Base-by-base conservation (phyloP, 2,888 invertebrate species). In the Tetragnatha montana region DNA sequence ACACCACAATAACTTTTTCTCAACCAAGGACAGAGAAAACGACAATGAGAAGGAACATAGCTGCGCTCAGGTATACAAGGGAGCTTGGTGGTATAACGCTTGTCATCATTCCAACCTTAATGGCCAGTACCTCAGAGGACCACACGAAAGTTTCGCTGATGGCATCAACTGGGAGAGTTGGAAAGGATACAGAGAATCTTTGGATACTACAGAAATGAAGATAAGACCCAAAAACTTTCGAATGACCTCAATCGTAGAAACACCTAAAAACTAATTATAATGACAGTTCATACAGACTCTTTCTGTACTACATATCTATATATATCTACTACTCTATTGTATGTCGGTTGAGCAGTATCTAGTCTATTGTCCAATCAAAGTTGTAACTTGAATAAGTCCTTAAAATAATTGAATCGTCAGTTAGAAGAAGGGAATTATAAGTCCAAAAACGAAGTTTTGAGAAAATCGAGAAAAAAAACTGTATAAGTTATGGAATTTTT, bases 91-190 rank as follows among this genome's bases (percentile, higher is more conserved):
- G 92, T 92, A 92, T 83, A 91, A 86, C 2, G 78, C 75, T 2
- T 93, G 93, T 79, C 92, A 92, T 68, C 17, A 81, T 49, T 89
- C 92, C 6, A 92, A 93, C 88, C 91, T 92, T 1, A 92, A 92
- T 86, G 92, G 92, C 1, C 80, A 90, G 19, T 92, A 92, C 84
- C 86, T 92, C 14, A 85, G 83, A 10, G 92, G 92, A 22, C 50
- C 84, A n/a, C 92, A 92, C 70, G 82, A 75, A 0, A 91, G 92
- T 6, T 92, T 90, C 83, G 93, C 92, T 14, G 91, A 92, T 78
- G 92, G 92, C 8, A 87, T 93, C 10, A 92, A 92, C 87, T 93
- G 93, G 93, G 19, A 91, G 0, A 75, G 69, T 8, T 93, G 92
- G 92, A 91, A 88, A 47, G 92, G 92, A 8, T 89, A 92, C 81